phyloP scores from a whole-genome alignment of 2,113 vertebrate species.

The Hypomesus transpacificus region DNA sequence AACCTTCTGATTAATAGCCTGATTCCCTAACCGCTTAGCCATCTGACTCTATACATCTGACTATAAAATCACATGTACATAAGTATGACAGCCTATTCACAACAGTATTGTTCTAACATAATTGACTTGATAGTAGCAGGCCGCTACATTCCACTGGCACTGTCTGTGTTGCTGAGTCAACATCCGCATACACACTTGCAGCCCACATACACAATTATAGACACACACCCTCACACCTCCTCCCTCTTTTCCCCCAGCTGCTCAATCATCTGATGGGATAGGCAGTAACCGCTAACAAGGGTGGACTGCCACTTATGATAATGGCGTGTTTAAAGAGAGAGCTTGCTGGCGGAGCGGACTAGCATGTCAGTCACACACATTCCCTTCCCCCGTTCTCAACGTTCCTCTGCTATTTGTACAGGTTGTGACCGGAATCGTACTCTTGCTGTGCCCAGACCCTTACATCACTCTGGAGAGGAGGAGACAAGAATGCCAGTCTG shows the following conservation, averaged over 20 bases:
- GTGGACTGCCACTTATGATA: conserved; percentile 7
- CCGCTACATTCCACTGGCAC: too few species aligned
- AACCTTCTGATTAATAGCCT: too few species aligned
- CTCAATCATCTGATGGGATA: conserved; percentile 10
- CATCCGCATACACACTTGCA: background rate
- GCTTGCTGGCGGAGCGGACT: background rate
- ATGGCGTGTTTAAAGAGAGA: conserved; percentile 2
- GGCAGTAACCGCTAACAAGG: background rate
- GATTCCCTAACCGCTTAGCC: too few species aligned
- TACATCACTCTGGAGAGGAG: conserved; percentile 41
- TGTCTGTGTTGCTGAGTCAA: too few species aligned
- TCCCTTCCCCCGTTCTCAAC: background rate
- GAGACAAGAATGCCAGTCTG: too few species aligned
- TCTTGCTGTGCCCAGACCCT: conserved; percentile 35
- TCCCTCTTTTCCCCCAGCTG: background rate
- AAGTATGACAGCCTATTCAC: too few species aligned
- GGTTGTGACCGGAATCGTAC: conserved; percentile 71
- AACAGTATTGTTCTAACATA: too few species aligned
- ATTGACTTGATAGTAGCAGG: too few species aligned
- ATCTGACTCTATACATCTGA: too few species aligned
- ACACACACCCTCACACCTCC: background rate
- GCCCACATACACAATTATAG: background rate
- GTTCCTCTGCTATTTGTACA: conserved; percentile 72
- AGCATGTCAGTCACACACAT: background rate
- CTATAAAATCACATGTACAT: too few species aligned